These are phyloP conservation scores for Pissodes strobi DNA, from an alignment of 1,140 invertebrate species.

Conservation along the genomic window DNA sequence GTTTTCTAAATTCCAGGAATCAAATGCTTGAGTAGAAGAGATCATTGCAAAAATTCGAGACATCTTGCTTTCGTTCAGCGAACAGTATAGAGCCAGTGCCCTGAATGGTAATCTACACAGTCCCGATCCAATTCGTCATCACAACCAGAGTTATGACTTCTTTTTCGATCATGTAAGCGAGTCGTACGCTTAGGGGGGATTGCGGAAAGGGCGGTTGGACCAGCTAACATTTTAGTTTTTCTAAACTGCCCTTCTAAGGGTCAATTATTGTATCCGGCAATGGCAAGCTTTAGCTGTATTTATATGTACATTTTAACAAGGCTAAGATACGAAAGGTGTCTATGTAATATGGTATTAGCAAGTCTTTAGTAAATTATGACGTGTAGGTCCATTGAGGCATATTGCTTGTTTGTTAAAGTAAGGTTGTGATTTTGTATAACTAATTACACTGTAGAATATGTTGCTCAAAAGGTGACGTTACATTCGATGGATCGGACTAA, in stretches of 20 bases:
- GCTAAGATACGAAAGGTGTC: conserved; percentile 6
- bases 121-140: conserved; percentile 56
- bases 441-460: too few relatives aligned
- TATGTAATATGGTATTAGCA: too few relatives aligned
- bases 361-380: too few relatives aligned
- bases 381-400: too few relatives aligned
- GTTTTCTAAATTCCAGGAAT: too few relatives aligned
- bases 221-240: too few relatives aligned
- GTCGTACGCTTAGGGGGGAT: conserved; percentile 59
- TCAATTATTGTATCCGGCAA: conserved; percentile 10
- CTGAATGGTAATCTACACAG: conserved; percentile 56
- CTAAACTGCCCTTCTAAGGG: neutral
- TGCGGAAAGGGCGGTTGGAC: conserved; percentile 44
- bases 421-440: conserved; percentile 4
- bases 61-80: conserved; percentile 73
- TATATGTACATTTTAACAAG: conserved; percentile 4
- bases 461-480: too few relatives aligned
- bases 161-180: conserved; percentile 64
- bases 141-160: conserved; percentile 60
- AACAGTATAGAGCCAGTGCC: conserved; percentile 66
- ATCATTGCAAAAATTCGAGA: conserved; percentile 77
- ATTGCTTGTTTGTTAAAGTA: neutral
- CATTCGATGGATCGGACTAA: too few relatives aligned
- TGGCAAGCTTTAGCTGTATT: conserved; percentile 15
- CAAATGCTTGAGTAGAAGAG: conserved; percentile 77